Evolutionary conservation across 2,113 vertebrate genomes (phyloP).

Genomic region (Alectura lathami): DNA sequence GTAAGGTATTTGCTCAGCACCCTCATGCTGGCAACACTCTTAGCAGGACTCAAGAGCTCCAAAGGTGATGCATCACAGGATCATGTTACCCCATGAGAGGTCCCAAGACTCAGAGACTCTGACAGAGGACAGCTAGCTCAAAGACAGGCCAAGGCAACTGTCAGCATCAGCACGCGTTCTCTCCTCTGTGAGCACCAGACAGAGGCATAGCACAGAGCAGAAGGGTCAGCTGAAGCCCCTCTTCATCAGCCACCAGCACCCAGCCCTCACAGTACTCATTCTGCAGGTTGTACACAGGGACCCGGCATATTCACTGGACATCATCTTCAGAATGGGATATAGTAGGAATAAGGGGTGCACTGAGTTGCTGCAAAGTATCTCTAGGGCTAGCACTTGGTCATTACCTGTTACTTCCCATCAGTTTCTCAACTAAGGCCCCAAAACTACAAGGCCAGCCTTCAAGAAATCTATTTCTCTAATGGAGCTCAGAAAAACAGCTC

Average conservation of each 20-base stretch:
- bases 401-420: not conserved
- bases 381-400: not conserved
- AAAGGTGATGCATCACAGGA: rapidly evolving
- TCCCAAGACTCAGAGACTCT: not conserved
- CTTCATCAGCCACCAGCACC: not conserved
- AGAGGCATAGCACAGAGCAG: rapidly evolving
- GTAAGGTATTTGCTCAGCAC: not conserved
- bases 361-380: not conserved
- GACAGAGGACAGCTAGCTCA: not conserved
- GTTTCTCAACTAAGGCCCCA: not conserved
- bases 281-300: not conserved
- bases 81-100: not conserved
- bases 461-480: not conserved
- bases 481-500: not conserved
- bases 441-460: not conserved
- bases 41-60: not conserved
- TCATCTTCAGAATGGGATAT: not conserved
- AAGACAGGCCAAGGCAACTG: not conserved
- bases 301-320: not conserved
- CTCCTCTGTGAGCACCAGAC: not conserved
- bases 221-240: not conserved
- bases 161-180: not conserved
- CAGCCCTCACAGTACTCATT: not conserved
- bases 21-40: not conserved
- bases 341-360: not conserved